Evolutionary conservation across 2,113 vertebrate species (phyloP).

Genomic region (Rhadina sibilatrix): DNA sequence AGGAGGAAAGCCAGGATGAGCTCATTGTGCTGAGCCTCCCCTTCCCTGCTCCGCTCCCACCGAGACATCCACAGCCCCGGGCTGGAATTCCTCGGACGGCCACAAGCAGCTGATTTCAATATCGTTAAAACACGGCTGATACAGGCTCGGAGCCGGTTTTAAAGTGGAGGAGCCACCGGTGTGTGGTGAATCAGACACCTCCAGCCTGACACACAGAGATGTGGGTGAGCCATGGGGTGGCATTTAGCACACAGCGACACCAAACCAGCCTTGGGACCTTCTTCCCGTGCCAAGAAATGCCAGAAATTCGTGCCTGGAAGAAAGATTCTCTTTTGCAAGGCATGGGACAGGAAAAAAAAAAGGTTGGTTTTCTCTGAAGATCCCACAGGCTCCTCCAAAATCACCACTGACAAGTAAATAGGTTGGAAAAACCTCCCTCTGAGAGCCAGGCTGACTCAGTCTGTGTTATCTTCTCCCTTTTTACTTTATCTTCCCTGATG

Average conservation of each 20-base stretch:
- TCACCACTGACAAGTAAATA: not conserved
- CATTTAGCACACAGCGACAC: not conserved
- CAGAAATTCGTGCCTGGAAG: not conserved
- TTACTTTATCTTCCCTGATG: not conserved
- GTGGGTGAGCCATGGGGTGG: not conserved
- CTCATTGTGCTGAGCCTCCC: not conserved
- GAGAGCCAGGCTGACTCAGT: not conserved
- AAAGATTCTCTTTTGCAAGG: not conserved
- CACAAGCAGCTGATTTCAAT: not conserved
- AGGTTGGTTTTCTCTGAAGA: not conserved
- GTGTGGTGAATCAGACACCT: not conserved
- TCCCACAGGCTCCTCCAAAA: not conserved
- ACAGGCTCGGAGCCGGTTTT: not conserved
- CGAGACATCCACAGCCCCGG: not conserved
- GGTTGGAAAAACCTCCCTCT: not conserved
- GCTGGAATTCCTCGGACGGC: not conserved
- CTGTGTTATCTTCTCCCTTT: not conserved
- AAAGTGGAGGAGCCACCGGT: not conserved
- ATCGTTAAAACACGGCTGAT: not conserved
- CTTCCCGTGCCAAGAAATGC: accelerated
- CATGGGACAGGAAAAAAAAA: not conserved
- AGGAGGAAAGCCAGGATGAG: constrained; percentile 9
- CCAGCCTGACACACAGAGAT: not conserved
- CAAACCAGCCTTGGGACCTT: not conserved
- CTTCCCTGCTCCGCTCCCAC: not conserved